Percentiles rank a stretch among this genome's conserved stretches.
Conservation (phyloP, 2,113 vertebrate species). For the Neopipo cinnamomea region DNA sequence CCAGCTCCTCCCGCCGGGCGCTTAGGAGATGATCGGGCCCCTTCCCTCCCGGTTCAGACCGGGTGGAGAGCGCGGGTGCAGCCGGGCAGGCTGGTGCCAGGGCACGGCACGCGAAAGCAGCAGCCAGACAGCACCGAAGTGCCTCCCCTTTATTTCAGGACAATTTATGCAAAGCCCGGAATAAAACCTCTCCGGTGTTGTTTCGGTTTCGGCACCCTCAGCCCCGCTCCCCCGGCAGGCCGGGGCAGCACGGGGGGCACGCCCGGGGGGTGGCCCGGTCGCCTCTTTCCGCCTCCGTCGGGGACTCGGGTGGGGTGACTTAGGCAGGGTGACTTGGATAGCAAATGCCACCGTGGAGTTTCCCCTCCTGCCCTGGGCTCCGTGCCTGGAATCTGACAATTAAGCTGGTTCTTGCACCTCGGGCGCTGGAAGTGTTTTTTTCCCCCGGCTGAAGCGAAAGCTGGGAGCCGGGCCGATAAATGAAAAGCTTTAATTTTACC, state of each 20-base stretch:
- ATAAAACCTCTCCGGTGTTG: accelerated
- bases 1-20: accelerated
- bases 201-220: neutral
- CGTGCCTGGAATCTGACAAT: conserved; percentile 31
- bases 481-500: neutral
- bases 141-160: neutral
- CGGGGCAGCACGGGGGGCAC: too few species aligned
- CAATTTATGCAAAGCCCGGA: neutral
- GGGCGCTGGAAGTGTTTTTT: neutral
- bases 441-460: neutral
- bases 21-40: accelerated
- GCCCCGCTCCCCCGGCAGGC: neutral
- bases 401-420: neutral
- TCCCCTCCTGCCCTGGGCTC: neutral
- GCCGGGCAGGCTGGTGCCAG: neutral
- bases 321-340: neutral
- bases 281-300: neutral
- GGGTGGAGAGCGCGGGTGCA: neutral
- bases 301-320: neutral
- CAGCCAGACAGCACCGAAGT: neutral
- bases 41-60: neutral
- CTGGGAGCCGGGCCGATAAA: neutral
- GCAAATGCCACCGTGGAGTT: neutral
- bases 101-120: neutral
- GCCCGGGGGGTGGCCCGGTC: neutral